phyloP scores from a whole-genome alignment of 2,888 invertebrate genomes.

The Eupithecia tripunctaria region DNA sequence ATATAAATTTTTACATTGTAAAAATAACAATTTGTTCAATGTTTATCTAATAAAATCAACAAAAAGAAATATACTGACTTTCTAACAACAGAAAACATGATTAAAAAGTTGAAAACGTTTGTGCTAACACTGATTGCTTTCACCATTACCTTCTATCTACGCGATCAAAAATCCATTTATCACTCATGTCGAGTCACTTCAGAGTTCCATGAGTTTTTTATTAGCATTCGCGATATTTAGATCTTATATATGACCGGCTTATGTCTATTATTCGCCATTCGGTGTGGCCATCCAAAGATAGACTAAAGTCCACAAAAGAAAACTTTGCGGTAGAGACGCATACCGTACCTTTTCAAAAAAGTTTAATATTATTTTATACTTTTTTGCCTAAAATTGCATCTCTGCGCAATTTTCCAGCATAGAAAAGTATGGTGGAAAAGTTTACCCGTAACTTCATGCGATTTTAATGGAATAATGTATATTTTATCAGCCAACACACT shows the following conservation, averaged over 20 bases:
- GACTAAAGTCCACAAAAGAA: neutral
- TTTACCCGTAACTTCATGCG: neutral
- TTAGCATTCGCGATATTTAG: conserved; percentile 3
- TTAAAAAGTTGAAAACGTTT: conserved; percentile 11
- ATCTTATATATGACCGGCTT: neutral
- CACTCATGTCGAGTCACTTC: conserved; percentile 40
- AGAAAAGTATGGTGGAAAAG: too few relatives aligned
- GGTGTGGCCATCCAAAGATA: neutral
- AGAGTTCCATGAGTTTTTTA: conserved; percentile 9
- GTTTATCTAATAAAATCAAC: too few relatives aligned
- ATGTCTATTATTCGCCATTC: too few relatives aligned
- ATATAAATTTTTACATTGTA: too few relatives aligned
- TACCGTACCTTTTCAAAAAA: too few relatives aligned
- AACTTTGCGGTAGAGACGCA: neutral
- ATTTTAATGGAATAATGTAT: too few relatives aligned
- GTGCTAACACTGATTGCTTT: conserved; percentile 30
- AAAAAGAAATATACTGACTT: too few relatives aligned
- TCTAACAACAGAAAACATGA: neutral
- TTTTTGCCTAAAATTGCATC: neutral
- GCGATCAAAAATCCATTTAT: conserved; percentile 61
- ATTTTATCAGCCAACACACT: too few relatives aligned
- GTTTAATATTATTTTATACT: too few relatives aligned
- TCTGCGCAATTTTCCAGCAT: neutral
- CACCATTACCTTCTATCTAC: conserved; percentile 27
- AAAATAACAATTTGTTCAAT: too few relatives aligned